phyloP scores from a whole-genome alignment of 2,113 vertebrate species.

The Gambusia affinis region DNA sequence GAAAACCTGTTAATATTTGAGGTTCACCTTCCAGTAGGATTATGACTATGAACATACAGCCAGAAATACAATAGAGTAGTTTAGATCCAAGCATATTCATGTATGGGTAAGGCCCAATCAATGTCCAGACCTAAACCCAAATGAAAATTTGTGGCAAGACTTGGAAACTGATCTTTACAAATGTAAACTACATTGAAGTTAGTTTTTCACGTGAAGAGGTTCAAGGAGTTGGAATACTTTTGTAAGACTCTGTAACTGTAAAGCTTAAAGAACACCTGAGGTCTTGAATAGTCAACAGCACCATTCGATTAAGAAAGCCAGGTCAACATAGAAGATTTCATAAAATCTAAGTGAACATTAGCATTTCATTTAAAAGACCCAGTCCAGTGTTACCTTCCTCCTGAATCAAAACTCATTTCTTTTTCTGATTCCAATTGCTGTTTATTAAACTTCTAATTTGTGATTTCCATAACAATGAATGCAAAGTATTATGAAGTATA shows the following conservation, averaged over 20 bases:
- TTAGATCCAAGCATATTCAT: neutral
- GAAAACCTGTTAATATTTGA: neutral
- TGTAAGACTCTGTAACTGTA: neutral
- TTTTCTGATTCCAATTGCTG: slow-evolving; percentile 48
- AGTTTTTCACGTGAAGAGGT: neutral
- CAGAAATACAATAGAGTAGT: too few species aligned
- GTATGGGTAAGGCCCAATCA: neutral
- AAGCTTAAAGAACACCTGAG: neutral
- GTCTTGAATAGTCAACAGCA: neutral
- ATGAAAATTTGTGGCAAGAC: neutral
- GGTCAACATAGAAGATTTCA: neutral
- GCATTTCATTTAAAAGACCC: neutral
- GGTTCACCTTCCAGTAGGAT: neutral
- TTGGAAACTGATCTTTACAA: neutral
- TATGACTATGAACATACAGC: too few species aligned
- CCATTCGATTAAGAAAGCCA: neutral
- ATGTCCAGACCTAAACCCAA: too few species aligned
- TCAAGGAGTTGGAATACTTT: neutral
- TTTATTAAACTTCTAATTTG: slow-evolving; percentile 48
- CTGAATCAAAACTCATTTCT: slow-evolving; percentile 14
- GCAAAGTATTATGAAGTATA: slow-evolving; percentile 69
- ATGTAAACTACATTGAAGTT: neutral
- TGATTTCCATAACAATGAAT: slow-evolving; percentile 72
- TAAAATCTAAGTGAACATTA: neutral
- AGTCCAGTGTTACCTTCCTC: neutral